These are phyloP conservation scores for Chlamydotis undulata DNA, from an alignment of 2,113 vertebrate species.

Conservation along the genomic window DNA sequence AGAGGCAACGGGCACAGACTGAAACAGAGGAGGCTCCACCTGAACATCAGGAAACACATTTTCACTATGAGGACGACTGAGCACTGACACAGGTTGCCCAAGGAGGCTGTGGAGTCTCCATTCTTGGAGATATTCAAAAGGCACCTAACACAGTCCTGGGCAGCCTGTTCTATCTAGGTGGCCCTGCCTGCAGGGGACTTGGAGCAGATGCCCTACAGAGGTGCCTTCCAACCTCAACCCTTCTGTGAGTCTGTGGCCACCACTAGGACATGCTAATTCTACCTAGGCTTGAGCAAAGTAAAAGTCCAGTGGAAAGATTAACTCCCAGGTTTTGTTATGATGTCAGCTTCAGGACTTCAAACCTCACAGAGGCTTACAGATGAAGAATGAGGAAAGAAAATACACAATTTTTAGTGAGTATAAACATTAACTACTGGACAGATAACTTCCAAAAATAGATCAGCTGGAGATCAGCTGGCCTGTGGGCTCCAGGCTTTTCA, in stretches of 20 bases:
- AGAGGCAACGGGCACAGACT: background rate
- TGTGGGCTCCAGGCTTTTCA: background rate
- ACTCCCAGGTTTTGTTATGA: background rate
- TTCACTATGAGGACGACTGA: background rate
- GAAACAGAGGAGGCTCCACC: accelerated
- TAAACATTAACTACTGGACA: background rate
- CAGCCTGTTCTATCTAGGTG: accelerated
- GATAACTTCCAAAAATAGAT: background rate
- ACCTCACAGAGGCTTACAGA: background rate
- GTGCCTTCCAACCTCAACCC: background rate
- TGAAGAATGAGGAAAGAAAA: background rate
- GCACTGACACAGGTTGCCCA: background rate
- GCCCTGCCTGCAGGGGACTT: background rate
- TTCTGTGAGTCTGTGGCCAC: too few relatives aligned
- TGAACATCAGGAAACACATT: background rate
- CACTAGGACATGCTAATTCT: background rate
- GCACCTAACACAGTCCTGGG: accelerated
- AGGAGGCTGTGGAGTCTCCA: background rate
- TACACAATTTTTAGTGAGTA: background rate
- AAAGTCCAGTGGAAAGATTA: background rate
- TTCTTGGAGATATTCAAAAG: background rate
- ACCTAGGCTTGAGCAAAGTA: background rate
- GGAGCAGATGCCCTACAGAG: background rate
- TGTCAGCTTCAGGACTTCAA: background rate
- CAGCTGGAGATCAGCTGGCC: background rate